Conservation (phyloP, 2,113 vertebrate genomes). For the Gulo gulo region DNA sequence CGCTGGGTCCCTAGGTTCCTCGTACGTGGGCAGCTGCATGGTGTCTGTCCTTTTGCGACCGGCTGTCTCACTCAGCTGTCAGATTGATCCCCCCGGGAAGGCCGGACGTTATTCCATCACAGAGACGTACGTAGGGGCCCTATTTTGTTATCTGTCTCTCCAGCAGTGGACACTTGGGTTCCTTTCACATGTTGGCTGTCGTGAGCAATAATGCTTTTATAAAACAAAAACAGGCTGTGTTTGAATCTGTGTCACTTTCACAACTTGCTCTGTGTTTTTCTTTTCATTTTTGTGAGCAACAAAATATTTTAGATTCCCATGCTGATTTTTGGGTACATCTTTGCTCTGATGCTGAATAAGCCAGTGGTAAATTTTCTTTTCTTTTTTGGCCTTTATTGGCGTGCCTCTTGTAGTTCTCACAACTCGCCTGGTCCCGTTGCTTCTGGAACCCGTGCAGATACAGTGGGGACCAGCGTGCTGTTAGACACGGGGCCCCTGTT, state of each 20-base stretch:
- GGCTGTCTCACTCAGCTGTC: neutral
- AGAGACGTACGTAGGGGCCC: neutral
- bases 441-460: neutral
- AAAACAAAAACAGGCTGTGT: neutral
- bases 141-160: neutral
- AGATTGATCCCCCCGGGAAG: neutral
- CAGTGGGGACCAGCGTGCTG: neutral
- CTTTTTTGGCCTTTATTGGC: neutral
- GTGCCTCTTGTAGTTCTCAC: accelerated
- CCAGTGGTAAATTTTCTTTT: neutral
- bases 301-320: neutral
- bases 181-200: neutral
- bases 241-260: neutral
- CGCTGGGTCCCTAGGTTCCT: neutral
- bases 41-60: neutral
- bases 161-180: accelerated
- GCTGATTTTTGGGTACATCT: neutral
- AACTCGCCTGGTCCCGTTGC: neutral
- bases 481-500: neutral
- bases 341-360: neutral
- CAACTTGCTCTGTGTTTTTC: neutral
- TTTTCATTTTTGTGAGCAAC: neutral
- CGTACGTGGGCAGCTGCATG: accelerated
- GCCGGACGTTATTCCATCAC: accelerated
- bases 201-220: accelerated